Percentiles rank a stretch among this genome's conserved stretches.
phyloP scores from a whole-genome alignment of 1,140 invertebrate species.

The Maniola jurtina region DNA sequence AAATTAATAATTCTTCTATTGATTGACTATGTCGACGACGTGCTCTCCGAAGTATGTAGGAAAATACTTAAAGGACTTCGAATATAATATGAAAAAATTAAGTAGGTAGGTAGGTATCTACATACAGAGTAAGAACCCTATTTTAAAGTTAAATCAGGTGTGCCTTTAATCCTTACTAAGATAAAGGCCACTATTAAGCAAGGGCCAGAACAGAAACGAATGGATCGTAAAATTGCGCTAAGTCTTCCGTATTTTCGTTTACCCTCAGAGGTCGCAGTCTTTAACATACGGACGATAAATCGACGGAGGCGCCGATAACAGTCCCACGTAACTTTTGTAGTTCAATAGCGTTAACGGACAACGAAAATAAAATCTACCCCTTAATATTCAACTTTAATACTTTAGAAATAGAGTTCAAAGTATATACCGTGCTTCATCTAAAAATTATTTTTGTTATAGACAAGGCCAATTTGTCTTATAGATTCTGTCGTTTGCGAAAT shows the following conservation, averaged over 20 bases:
- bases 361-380: neutral
- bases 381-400: slow-evolving; percentile 14
- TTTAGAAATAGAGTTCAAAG: neutral
- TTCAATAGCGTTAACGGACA: slow-evolving; percentile 24
- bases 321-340: slow-evolving; percentile 28
- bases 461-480: slow-evolving; percentile 7
- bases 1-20: no score
- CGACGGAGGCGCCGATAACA: slow-evolving; percentile 30
- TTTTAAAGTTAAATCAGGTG: neutral
- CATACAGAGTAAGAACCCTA: no score
- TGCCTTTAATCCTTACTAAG: neutral
- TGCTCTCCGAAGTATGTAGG: no score
- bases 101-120: no score
- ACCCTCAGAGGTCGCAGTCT: slow-evolving; percentile 29
- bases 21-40: no score
- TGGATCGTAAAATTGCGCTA: slow-evolving; percentile 27
- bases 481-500: slow-evolving; percentile 8
- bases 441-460: slow-evolving; percentile 3
- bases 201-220: neutral
- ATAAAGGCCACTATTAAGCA: slow-evolving; percentile 5
- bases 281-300: slow-evolving; percentile 35
- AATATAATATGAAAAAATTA: no score
- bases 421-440: no score
- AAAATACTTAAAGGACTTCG: no score
- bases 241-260: slow-evolving; percentile 31